Percentiles rank a stretch among this genome's conserved stretches.
phyloP scores from a whole-genome alignment of 2,888 invertebrate genomes.

The Brachyptera putata region DNA sequence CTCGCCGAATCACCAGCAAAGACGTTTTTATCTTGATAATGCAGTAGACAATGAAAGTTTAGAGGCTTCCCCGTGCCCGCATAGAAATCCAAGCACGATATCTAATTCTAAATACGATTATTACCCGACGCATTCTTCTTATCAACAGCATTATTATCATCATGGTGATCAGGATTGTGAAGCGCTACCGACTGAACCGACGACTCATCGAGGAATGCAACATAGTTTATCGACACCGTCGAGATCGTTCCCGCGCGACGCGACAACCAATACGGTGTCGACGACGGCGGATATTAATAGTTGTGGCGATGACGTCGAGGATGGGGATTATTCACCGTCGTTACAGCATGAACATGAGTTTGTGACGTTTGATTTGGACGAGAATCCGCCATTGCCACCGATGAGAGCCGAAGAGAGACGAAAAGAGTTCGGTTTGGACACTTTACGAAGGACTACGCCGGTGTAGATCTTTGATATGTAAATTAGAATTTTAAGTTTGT shows the following conservation, averaged over 20 bases:
- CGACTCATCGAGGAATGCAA: too few relatives aligned
- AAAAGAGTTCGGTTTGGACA: constrained; percentile 45
- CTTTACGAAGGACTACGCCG: constrained; percentile 46
- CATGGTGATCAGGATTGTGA: constrained; percentile 23
- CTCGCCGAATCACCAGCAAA: constrained; percentile 42
- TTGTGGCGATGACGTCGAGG: constrained; percentile 44
- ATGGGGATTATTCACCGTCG: constrained; percentile 54
- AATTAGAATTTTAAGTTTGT: constrained; percentile 3
- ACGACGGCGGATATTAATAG: constrained; percentile 53
- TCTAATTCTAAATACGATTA: constrained; percentile 3
- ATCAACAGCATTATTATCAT: constrained; percentile 24
- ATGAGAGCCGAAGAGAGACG: constrained; percentile 44
- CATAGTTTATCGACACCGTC: constrained; percentile 16
- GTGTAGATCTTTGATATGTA: too few relatives aligned
- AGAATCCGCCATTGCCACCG: constrained; percentile 26
- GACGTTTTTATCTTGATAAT: constrained; percentile 62
- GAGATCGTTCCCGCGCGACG: constrained; percentile 52
- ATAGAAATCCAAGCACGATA: constrained; percentile 9
- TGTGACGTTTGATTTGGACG: constrained; percentile 65
- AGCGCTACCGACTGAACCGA: constrained; percentile 27
- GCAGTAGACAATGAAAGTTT: constrained; percentile 42
- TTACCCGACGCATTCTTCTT: constrained; percentile 49
- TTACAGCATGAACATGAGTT: constrained; percentile 60
- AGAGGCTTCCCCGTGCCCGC: constrained; percentile 27
- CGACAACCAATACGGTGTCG: constrained; percentile 61